phyloP scores from a whole-genome alignment of 30 jellyfish, hydroid and myxozoan genomes.

The Hydra vulgaris region DNA sequence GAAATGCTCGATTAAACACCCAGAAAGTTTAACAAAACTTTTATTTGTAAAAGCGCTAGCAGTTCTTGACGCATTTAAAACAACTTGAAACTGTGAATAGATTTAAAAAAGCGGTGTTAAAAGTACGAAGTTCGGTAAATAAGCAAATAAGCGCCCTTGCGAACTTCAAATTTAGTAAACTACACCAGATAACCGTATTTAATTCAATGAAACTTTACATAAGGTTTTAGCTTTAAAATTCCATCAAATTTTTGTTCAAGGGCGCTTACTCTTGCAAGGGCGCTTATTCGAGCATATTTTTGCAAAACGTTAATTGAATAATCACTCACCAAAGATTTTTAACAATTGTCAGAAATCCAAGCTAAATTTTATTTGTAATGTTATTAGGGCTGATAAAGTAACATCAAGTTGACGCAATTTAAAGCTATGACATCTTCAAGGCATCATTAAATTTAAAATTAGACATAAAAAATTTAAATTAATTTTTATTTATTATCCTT shows the following conservation, averaged over 20 bases:
- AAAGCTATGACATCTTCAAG: too few relatives aligned
- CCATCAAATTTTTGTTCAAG: background rate
- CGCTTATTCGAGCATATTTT: conserved; percentile 12
- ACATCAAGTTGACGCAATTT: too few relatives aligned
- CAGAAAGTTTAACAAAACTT: background rate
- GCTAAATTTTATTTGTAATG: too few relatives aligned
- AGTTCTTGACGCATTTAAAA: background rate
- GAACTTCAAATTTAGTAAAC: background rate
- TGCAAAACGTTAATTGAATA: background rate
- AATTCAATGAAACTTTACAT: background rate
- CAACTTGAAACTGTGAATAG: background rate
- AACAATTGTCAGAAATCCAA: background rate
- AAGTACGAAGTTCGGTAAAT: background rate
- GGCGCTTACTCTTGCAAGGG: conserved; percentile 14
- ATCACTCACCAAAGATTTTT: background rate
- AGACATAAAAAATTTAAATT: too few relatives aligned
- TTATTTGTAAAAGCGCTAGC: background rate
- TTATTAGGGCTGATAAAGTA: too few relatives aligned
- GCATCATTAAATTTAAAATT: too few relatives aligned
- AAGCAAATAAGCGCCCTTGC: conserved; percentile 12
- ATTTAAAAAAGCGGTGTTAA: background rate
- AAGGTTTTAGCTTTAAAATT: background rate
- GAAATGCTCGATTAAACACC: conserved; percentile 12
- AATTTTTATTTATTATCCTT: too few relatives aligned
- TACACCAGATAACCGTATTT: background rate